These are phyloP conservation scores for Cuniculus paca DNA, from an alignment of 2,797 vertebrate genomes.

Conservation along the genomic window DNA sequence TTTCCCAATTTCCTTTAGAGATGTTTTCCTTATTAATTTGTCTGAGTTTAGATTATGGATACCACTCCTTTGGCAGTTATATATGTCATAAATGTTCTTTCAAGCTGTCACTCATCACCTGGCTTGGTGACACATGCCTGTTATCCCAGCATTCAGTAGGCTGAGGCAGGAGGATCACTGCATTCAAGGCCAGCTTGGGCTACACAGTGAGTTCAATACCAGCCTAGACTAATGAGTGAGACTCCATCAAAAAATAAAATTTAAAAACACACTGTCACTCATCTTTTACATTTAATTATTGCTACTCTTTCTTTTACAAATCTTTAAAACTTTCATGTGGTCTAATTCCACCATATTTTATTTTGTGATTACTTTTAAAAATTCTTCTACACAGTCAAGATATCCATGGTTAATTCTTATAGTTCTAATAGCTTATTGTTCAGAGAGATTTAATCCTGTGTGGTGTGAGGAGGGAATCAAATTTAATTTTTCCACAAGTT, in stretches of 20 bases:
- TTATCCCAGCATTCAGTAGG: neutral
- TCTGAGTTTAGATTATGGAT: neutral
- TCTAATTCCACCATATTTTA: neutral
- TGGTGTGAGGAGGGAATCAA: neutral
- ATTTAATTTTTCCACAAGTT: neutral
- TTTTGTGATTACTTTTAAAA: neutral
- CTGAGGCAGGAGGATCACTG: neutral
- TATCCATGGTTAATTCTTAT: neutral
- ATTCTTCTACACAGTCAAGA: neutral
- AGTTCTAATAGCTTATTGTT: neutral
- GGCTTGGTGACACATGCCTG: neutral
- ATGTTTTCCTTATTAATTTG: neutral
- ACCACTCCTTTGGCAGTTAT: neutral
- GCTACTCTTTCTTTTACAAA: neutral
- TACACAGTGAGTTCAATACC: neutral
- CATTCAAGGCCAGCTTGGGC: neutral
- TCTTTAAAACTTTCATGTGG: neutral
- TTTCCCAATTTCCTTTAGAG: neutral
- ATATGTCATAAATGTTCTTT: neutral
- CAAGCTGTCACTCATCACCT: neutral
- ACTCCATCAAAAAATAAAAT: neutral
- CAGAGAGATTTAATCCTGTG: neutral
- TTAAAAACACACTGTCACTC: neutral
- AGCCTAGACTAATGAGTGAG: neutral
- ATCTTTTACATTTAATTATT: neutral